Base-by-base conservation (phyloP, 2,113 vertebrate genomes). In the Amia ocellicauda region DNA sequence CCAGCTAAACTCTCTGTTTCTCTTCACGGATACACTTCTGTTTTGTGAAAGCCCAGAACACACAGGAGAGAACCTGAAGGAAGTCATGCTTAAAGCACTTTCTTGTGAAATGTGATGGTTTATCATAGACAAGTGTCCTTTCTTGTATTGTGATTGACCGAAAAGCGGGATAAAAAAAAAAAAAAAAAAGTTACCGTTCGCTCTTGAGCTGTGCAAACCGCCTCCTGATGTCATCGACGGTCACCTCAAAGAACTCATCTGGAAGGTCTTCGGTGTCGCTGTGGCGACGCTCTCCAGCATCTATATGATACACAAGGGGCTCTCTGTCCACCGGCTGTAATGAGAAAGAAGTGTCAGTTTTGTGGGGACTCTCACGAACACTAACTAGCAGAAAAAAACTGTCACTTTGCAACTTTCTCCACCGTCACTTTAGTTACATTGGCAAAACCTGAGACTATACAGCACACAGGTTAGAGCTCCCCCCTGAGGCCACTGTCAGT, bases 191-290 rank as follows among this genome's bases (percentile, higher is more conserved):
- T 79, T 79, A 93, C 97, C 96, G 93, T 78, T 95, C 94, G 10
- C 92, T 98, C 83, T 89, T 94, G 63, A 99, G 83, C 79, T 98
- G 93, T 4, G 96, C 87, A 64, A 98, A 88, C 60, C 97, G 93
- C 63, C 92, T 94, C 65, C 93, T 82, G 50, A 99, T 85, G 1
- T 99, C 97, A 3, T 98, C 96, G 69, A 99, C 73, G 0, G 97
- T 99, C 72, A 99, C 88, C 63, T 99, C 94, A 56, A 98, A 99
- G 78, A 99, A 98, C 51, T 96, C 93, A 1, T 98, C 95, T 0
- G 96, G 92, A 61, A 94, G 84, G 45, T 97, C 91, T 0, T 61
- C 55, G 0, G 79, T 60, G 4, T 54, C 66, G 67, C 74, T 63
- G 9, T 71, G 59, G 0, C 50, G 61, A 9, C 52, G 74, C 47